Conservation (phyloP, 2,113 vertebrate species). For the Myanophis thanlyinensis region DNA sequence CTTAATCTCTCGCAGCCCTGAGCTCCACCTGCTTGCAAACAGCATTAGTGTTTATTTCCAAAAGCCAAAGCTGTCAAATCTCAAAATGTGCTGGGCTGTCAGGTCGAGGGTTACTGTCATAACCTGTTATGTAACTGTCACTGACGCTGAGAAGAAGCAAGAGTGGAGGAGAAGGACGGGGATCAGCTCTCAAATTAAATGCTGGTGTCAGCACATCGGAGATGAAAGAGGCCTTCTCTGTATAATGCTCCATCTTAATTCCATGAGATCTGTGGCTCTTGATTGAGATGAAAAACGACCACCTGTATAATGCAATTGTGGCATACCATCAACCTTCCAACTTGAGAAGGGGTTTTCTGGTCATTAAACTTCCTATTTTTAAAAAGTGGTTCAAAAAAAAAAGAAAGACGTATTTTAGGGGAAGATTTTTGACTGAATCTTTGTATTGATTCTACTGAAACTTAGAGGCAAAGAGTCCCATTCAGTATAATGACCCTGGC, state of each 20-base stretch:
- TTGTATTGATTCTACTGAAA: not conserved
- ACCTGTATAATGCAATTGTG: not conserved
- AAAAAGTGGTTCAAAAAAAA: not conserved
- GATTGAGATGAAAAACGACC: not conserved
- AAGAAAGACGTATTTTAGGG: not conserved
- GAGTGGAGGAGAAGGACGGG: not conserved
- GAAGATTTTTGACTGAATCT: not conserved
- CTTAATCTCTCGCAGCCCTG: not conserved
- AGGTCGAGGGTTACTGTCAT: slow-evolving; percentile 18
- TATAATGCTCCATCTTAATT: not conserved
- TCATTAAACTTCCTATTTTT: not conserved
- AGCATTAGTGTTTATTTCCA: not conserved
- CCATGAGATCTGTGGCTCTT: not conserved
- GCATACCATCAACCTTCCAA: not conserved
- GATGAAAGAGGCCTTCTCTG: not conserved
- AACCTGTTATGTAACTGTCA: not conserved
- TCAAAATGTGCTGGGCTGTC: slow-evolving; percentile 26
- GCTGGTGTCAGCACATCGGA: not conserved
- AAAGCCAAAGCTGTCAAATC: slow-evolving; percentile 1
- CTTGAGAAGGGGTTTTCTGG: not conserved
- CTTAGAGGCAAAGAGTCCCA: not conserved
- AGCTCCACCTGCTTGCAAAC: not conserved
- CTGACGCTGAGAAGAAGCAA: not conserved
- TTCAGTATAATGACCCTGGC: not conserved
- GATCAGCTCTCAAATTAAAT: not conserved